Base-by-base conservation (phyloP, 2,113 vertebrate species). In the Scatophagus argus region DNA sequence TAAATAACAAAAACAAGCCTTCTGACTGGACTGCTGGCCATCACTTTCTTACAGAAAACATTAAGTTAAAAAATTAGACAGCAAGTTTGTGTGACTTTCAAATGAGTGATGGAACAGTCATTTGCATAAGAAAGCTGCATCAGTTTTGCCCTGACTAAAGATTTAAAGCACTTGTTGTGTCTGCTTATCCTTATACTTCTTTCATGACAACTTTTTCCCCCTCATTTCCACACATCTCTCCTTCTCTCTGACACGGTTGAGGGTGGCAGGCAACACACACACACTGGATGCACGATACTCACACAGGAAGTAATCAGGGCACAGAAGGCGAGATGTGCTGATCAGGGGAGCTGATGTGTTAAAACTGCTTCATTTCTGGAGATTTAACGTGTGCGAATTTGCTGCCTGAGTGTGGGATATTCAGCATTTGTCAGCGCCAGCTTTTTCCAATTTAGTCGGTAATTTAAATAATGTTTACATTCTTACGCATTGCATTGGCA, bases 401-500 rank as follows among this genome's bases (percentile, higher is more conserved):
- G 17, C 6, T 6, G 21, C 19, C 4, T n/a, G n/a, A 5, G 47
- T 49, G 47, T n/a, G 11, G 46, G 1, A 43, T 43, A 17, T 43
- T 43, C 41, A 17, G 4, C 41, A 43, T 17, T 16, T 43, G 14
- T 43, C 6, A 16, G 44, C 44, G n/a, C n/a, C n/a, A n/a, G n/a
- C n/a, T n/a, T n/a, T n/a, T n/a, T n/a, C n/a, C n/a, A n/a, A n/a
- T n/a, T n/a, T n/a, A n/a, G n/a, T n/a, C n/a, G n/a, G 21, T 31
- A 0, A 47, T 11, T 58, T 13, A 8, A 12, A 56, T 34, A 14
- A 19, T 29, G 1, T 16, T 5, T 32, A 16, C 0, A 51, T 17
- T 19, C 64, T 44, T 54, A 76, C 79, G 23, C 43, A 43, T 23
- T 13, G 31, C 17, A 59, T 65, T 46, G 6, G 66, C 52, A 54